phyloP scores from a whole-genome alignment of 2,797 vertebrate genomes.

The Lepilemur ruficaudatus region DNA sequence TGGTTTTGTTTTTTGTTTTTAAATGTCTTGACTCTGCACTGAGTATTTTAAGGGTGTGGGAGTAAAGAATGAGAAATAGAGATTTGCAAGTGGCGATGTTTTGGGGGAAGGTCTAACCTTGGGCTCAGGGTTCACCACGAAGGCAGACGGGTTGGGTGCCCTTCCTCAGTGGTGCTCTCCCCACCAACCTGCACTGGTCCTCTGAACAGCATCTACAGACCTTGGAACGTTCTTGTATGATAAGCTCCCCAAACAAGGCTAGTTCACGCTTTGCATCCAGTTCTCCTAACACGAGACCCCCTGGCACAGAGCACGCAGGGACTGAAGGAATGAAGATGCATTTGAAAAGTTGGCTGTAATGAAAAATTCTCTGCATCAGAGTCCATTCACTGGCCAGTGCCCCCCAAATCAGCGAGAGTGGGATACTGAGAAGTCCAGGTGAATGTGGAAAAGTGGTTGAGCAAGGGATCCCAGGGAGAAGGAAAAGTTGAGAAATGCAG shows the following conservation, averaged over 20 bases:
- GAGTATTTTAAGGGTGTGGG: not conserved
- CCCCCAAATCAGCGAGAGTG: accelerated
- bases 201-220: accelerated
- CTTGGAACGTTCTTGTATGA: accelerated
- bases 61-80: not conserved
- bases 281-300: accelerated
- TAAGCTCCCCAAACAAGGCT: not conserved
- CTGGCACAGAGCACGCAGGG: accelerated
- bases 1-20: not conserved
- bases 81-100: accelerated
- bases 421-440: not conserved
- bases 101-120: not conserved
- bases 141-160: not conserved
- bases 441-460: not conserved
- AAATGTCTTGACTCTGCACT: not conserved
- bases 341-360: accelerated
- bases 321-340: accelerated
- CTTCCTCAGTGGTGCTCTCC: accelerated
- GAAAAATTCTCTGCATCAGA: not conserved
- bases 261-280: accelerated
- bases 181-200: not conserved
- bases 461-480: not conserved
- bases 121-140: accelerated
- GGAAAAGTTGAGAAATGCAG: accelerated
- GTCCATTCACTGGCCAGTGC: not conserved